phyloP scores from a whole-genome alignment of 2,888 invertebrate genomes.

The Rutpela maculata region DNA sequence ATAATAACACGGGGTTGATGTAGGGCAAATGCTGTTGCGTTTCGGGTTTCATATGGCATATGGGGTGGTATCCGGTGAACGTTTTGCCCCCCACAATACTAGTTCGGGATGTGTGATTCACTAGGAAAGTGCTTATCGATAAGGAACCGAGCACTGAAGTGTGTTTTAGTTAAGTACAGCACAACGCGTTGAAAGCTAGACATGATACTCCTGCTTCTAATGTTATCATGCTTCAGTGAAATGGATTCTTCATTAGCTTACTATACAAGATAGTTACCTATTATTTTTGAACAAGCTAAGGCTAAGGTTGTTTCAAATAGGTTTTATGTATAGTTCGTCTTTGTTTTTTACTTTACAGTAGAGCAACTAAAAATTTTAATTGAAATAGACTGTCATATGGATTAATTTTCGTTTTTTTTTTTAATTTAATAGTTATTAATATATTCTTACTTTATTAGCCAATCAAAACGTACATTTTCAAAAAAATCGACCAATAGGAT shows the following conservation, averaged over 20 bases:
- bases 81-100: background rate
- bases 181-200: background rate
- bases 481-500: no score
- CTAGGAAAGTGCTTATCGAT: background rate
- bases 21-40: conserved; percentile 8
- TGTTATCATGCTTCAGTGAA: background rate
- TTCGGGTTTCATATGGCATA: background rate
- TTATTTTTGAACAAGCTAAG: no score
- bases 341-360: no score
- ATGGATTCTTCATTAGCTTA: background rate
- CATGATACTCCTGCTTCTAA: background rate
- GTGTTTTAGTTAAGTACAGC: background rate
- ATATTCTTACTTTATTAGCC: no score
- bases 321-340: no score
- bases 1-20: background rate
- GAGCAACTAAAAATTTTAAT: no score
- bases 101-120: conserved; percentile 1
- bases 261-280: no score
- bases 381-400: no score
- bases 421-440: no score
- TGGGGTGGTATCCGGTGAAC: background rate
- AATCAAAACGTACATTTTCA: no score
- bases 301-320: no score
- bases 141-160: background rate
- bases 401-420: no score